These are phyloP conservation scores for Drosophila borealis DNA, from an alignment of 2,888 invertebrate species.

Conservation along the genomic window DNA sequence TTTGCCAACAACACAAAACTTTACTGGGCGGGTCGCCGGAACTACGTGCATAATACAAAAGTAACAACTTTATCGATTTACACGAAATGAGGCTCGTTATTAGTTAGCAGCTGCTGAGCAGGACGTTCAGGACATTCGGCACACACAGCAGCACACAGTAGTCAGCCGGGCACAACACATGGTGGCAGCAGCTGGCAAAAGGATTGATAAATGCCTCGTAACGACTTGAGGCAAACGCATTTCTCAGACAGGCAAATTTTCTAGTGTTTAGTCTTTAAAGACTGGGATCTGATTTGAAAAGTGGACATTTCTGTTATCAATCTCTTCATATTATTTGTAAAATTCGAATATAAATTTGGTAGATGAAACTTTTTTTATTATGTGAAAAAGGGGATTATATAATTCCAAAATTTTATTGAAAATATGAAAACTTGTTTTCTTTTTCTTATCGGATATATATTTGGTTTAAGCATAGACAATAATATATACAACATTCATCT, in stretches of 20 bases:
- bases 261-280: not conserved
- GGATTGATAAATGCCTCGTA: constrained; percentile 19
- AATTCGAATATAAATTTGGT: too few relatives aligned
- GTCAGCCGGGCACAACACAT: constrained; percentile 8
- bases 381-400: too few relatives aligned
- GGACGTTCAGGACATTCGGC: constrained; percentile 29
- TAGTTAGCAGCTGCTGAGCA: constrained; percentile 61
- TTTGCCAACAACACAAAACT: constrained; percentile 48
- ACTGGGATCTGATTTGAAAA: too few relatives aligned
- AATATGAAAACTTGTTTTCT: too few relatives aligned
- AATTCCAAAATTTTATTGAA: too few relatives aligned
- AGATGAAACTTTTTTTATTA: too few relatives aligned
- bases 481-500: too few relatives aligned
- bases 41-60: constrained; percentile 59
- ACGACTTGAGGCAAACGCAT: not conserved
- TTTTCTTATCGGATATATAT: too few relatives aligned
- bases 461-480: too few relatives aligned
- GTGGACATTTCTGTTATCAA: too few relatives aligned
- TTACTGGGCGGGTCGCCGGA: constrained; percentile 50
- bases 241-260: not conserved
- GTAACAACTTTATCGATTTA: constrained; percentile 79
- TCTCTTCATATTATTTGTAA: too few relatives aligned
- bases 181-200: constrained; percentile 30
- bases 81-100: constrained; percentile 78
- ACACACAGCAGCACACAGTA: not conserved